These are phyloP conservation scores for Onthophagus sagittarius DNA, from an alignment of 2,888 invertebrate genomes.

Conservation along the genomic window DNA sequence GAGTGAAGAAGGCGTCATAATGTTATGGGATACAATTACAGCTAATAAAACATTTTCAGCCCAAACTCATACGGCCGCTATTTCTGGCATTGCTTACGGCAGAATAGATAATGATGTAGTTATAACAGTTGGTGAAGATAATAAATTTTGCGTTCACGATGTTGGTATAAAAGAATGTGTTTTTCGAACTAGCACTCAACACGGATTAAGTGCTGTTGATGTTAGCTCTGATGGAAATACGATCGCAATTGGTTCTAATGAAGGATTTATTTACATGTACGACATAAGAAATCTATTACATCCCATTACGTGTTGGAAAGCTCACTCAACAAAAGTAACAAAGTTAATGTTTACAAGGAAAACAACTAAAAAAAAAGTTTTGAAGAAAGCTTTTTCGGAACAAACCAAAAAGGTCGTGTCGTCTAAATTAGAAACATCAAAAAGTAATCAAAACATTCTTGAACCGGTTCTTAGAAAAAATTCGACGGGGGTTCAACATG, in stretches of 20 bases:
- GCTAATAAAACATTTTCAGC: slow-evolving; percentile 27
- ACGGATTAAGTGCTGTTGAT: slow-evolving; percentile 37
- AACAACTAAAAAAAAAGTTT: neutral
- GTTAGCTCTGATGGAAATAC: slow-evolving; percentile 35
- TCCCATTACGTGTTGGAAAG: slow-evolving; percentile 31
- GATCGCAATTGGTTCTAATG: slow-evolving; percentile 37
- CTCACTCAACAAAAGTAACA: slow-evolving; percentile 30
- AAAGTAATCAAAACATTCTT: neutral
- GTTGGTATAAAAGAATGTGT: slow-evolving; percentile 30
- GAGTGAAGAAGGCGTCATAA: slow-evolving; percentile 35
- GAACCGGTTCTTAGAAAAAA: neutral
- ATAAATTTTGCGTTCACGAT: slow-evolving; percentile 39
- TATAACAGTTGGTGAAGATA: slow-evolving; percentile 38
- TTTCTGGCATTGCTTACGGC: slow-evolving; percentile 37
- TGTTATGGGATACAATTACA: slow-evolving; percentile 22
- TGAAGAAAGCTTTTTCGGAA: neutral
- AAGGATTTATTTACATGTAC: slow-evolving; percentile 39
- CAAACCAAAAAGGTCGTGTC: neutral
- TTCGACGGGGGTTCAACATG: neutral
- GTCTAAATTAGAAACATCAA: neutral
- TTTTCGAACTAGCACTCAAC: slow-evolving; percentile 37
- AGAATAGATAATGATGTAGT: slow-evolving; percentile 32
- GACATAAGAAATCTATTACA: slow-evolving; percentile 37
- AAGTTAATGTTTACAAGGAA: slow-evolving; percentile 15
- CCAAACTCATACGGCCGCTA: slow-evolving; percentile 32